Base-by-base conservation (phyloP, 2,888 invertebrate species). In the Eupithecia tripunctaria region DNA sequence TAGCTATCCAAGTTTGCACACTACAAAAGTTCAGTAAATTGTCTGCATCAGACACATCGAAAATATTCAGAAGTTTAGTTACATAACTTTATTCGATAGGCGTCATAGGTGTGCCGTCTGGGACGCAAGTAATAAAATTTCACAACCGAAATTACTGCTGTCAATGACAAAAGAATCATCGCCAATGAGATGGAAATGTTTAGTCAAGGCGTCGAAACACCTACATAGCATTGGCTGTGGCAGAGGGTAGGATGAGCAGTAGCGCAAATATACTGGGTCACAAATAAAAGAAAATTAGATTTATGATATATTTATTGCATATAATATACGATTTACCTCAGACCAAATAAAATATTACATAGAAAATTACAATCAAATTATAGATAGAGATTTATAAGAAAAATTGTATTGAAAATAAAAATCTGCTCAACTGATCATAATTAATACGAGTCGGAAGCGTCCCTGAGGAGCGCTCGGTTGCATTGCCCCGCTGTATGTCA, bases 141-240 rank as follows among this genome's bases (percentile, higher is more conserved):
- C 79, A 76, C 65, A 77, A 79, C 72, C 67, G 21, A 78, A 77
- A 79, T 79, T 77, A 78, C 77, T 75, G 72, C 73, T 68, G 76
- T 74, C 78, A 80, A 80, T 81, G 79, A 88, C 87, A 88, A 88
- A 86, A 86, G 85, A 86, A 86, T 85, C 80, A 81, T 81, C 78
- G 75, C 76, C 85, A 88, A 86, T 89, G 83, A 88, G 81, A 88
- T 87, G 88, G 86, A 86, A 85, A 87, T 87, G 76, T 81, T 78
- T 85, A 85, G 76, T 81, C 78, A 82, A 81, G 79, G 83, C 79
- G 79, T 78, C 59, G 71, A 76, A 76, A 85, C 89, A 85, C 90
- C 87, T 88, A 88, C 89, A 79, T 81, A 75, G 60, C 7, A 71
- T 36, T 59, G 68, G 51, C 51, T 68, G 14, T 5, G 15, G 0